These are phyloP conservation scores for Oreohelix idahoensis DNA, from an alignment of 1,140 invertebrate species.

Conservation along the genomic window DNA sequence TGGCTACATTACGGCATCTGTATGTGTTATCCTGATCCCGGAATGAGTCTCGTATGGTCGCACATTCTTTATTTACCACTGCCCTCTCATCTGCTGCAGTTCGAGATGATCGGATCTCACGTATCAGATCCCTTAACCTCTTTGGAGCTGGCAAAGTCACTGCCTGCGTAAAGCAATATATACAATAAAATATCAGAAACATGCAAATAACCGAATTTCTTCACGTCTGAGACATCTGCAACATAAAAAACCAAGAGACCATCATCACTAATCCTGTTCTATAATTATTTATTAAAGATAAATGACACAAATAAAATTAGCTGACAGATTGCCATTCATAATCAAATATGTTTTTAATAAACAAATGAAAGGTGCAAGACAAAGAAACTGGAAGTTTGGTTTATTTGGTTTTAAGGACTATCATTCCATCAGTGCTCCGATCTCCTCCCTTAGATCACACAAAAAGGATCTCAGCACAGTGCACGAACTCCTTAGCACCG, in stretches of 20 bases:
- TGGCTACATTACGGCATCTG: conserved; percentile 99
- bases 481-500: too few relatives aligned
- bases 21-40: conserved; percentile 97
- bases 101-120: conserved; percentile 96
- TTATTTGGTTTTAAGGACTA: too few relatives aligned
- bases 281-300: too few relatives aligned
- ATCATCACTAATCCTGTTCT: neutral
- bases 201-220: neutral
- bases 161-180: conserved; percentile 22
- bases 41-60: conserved; percentile 97
- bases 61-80: conserved; percentile 99
- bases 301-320: too few relatives aligned
- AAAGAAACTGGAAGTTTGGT: too few relatives aligned
- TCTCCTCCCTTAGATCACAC: too few relatives aligned
- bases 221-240: too few relatives aligned
- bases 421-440: too few relatives aligned
- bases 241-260: neutral
- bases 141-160: conserved; percentile 70
- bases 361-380: too few relatives aligned
- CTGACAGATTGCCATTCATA: too few relatives aligned
- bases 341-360: too few relatives aligned
- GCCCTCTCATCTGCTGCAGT: conserved; percentile 98
- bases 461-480: too few relatives aligned
- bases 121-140: conserved; percentile 81
- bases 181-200: neutral